Conservation (phyloP, 1,140 invertebrate genomes). For the Zaprionus tsacasi region DNA sequence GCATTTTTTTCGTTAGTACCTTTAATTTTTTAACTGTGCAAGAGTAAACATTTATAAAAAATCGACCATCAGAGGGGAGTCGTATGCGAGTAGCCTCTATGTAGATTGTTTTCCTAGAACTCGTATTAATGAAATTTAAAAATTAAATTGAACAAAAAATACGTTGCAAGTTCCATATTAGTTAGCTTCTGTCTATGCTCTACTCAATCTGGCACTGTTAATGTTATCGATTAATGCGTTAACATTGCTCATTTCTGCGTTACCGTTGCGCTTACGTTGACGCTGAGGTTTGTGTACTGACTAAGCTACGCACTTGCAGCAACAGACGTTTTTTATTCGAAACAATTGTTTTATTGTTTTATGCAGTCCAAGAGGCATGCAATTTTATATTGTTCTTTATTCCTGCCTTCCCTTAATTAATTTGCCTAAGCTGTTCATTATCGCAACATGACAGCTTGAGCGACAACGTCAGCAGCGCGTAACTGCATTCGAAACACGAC, state of each 20-base stretch:
- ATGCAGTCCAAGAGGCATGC: neutral
- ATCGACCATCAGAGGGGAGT: too few species aligned
- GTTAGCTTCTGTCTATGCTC: neutral
- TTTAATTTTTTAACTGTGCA: too few species aligned
- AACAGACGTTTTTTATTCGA: neutral
- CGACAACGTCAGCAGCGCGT: conserved; percentile 32
- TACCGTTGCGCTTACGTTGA: conserved; percentile 10
- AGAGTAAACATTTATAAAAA: neutral
- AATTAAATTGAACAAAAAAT: too few species aligned
- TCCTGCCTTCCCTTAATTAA: neutral
- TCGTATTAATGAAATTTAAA: neutral
- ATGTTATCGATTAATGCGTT: conserved; percentile 1
- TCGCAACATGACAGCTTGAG: neutral
- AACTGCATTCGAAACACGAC: conserved; percentile 33
- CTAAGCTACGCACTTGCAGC: conserved; percentile 6
- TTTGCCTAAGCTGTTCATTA: neutral
- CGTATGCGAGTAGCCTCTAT: too few species aligned
- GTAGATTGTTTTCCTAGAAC: too few species aligned
- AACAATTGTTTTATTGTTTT: neutral
- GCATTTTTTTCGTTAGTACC: too few species aligned
- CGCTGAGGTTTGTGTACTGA: conserved; percentile 12
- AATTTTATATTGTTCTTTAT: neutral
- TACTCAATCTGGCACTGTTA: neutral
- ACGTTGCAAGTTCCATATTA: neutral
- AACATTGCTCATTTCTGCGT: conserved; percentile 10